Percentiles rank a stretch among this genome's conserved stretches.
Conservation (phyloP, 1,140 invertebrate species). For the Apis cerana region DNA sequence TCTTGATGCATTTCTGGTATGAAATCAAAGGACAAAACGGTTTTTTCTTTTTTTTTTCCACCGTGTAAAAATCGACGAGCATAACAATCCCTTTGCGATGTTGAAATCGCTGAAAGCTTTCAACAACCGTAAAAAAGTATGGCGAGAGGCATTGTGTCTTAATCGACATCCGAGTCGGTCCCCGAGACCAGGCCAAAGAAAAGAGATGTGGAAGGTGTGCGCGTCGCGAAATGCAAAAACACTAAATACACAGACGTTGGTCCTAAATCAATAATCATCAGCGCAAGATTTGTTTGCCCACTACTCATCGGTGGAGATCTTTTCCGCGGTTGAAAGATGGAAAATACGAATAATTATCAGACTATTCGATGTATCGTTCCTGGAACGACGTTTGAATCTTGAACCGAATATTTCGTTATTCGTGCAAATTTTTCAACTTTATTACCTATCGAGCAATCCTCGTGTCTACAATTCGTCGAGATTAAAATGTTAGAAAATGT, state of each 20-base stretch:
- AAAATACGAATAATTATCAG: slow-evolving; percentile 13
- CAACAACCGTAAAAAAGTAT: not conserved
- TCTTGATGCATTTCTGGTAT: too few relatives aligned
- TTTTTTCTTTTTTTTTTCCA: not conserved
- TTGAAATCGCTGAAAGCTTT: not conserved
- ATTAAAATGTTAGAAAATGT: too few relatives aligned
- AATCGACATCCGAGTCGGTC: slow-evolving; percentile 15
- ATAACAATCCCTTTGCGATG: not conserved
- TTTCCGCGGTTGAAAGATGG: slow-evolving; percentile 17
- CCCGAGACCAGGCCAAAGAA: not conserved
- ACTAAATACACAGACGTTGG: slow-evolving; percentile 53
- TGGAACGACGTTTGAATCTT: not conserved
- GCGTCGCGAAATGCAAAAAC: slow-evolving; percentile 51
- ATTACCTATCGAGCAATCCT: not conserved
- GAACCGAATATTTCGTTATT: not conserved
- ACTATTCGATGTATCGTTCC: slow-evolving; percentile 1
- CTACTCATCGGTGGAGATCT: slow-evolving; percentile 40
- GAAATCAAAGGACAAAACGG: not conserved
- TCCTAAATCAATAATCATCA: slow-evolving; percentile 66
- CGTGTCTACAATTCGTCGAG: too few relatives aligned
- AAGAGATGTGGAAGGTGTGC: not conserved
- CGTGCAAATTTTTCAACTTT: not conserved
- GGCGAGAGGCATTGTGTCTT: not conserved
- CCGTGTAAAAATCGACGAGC: not conserved
- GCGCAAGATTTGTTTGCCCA: slow-evolving; percentile 57